These are phyloP conservation scores for Cordylochernes scorpioides DNA, from an alignment of 2,888 invertebrate genomes.

Conservation along the genomic window DNA sequence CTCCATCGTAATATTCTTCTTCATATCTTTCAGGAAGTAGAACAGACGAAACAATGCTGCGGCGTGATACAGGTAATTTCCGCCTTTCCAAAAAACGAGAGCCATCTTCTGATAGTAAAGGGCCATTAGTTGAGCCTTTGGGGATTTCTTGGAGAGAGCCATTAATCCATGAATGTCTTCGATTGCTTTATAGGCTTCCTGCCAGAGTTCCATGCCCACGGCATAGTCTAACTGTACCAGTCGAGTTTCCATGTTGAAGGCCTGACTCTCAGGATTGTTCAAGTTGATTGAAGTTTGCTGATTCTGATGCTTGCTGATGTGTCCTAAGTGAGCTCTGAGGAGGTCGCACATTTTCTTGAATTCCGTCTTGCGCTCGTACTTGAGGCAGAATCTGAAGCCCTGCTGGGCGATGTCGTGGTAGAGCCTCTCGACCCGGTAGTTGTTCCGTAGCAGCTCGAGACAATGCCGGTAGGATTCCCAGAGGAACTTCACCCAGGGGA, in stretches of 20 bases:
- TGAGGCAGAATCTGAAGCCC: constrained; percentile 90
- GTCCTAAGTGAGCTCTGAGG: constrained; percentile 76
- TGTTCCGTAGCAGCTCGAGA: constrained; percentile 76
- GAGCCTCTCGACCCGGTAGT: constrained; percentile 78
- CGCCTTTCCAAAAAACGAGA: constrained; percentile 96
- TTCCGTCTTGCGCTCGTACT: constrained; percentile 89
- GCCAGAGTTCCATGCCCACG: constrained; percentile 98
- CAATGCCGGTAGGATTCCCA: constrained; percentile 99
- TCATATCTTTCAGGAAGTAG: constrained; percentile 78
- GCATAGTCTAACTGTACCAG: constrained; percentile 84
- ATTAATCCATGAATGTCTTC: constrained; percentile 93
- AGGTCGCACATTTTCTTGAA: constrained; percentile 91
- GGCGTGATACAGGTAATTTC: constrained; percentile 89
- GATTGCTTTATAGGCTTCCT: constrained; percentile 93
- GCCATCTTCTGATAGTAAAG: constrained; percentile 94
- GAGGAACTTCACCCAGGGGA: constrained; percentile 97
- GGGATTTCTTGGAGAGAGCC: constrained; percentile 83
- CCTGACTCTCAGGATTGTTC: constrained; percentile 76
- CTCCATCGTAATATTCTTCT: constrained; percentile 76
- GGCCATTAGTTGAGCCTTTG: constrained; percentile 89
- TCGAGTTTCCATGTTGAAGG: constrained; percentile 83
- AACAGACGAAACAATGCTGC: constrained; percentile 79
- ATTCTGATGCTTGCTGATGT: constrained; percentile 81
- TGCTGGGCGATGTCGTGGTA: constrained; percentile 88
- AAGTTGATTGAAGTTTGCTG: constrained; percentile 41